Conservation (phyloP, 2,113 vertebrate genomes). For the Sorex araneus region DNA sequence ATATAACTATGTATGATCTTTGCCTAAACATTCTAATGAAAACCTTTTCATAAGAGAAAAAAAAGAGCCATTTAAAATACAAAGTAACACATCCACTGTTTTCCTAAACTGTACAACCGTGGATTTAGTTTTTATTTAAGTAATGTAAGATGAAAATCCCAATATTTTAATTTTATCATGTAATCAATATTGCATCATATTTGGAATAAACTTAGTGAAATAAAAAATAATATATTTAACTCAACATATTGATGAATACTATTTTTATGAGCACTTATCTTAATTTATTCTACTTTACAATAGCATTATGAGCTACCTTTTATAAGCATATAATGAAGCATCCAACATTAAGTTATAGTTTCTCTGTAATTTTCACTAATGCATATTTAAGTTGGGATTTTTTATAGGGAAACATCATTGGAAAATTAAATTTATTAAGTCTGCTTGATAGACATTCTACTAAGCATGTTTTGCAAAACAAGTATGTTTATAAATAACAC, state of each 20-base stretch:
- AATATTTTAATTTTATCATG: background rate
- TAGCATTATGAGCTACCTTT: background rate
- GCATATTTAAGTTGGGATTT: background rate
- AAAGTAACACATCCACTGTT: background rate
- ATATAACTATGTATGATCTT: background rate
- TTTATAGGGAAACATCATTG: background rate
- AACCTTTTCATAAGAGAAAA: background rate
- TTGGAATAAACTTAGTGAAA: background rate
- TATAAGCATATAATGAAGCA: background rate
- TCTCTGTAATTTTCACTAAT: background rate
- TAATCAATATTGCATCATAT: background rate
- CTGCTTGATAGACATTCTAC: too few species aligned
- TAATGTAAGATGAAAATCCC: background rate
- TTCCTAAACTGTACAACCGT: background rate
- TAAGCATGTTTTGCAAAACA: too few species aligned
- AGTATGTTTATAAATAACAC: too few species aligned
- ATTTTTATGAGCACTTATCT: slow-evolving; percentile 18
- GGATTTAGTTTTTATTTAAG: background rate
- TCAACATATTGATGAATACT: background rate
- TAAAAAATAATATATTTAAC: slow-evolving; percentile 36
- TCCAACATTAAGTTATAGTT: background rate
- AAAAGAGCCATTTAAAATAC: background rate
- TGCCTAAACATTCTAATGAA: background rate
- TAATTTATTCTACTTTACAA: slow-evolving; percentile 32
- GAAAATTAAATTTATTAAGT: background rate